phyloP scores from a whole-genome alignment of 2,888 invertebrate genomes.

The Notocelia uddmanniana region DNA sequence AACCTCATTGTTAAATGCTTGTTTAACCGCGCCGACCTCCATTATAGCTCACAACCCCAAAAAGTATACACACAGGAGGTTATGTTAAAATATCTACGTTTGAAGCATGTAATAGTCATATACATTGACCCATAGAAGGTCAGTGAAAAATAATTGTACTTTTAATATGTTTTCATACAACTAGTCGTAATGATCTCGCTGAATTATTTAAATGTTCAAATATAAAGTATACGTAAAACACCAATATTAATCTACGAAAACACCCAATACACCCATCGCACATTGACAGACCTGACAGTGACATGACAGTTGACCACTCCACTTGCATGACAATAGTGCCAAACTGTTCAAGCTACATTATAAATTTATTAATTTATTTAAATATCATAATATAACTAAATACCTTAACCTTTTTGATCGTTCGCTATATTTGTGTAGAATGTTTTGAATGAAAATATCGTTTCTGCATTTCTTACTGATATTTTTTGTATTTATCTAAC shows the following conservation, averaged over 20 bases:
- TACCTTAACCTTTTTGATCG: too few relatives aligned
- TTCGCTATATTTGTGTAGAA: too few relatives aligned
- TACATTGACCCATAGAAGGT: too few relatives aligned
- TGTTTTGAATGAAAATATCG: background rate
- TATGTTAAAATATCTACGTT: constrained; percentile 47
- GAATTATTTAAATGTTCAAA: background rate
- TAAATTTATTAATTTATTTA: background rate
- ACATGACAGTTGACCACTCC: too few relatives aligned
- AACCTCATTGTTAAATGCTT: constrained; percentile 82
- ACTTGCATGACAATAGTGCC: background rate
- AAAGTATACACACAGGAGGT: constrained; percentile 48
- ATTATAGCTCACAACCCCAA: constrained; percentile 56
- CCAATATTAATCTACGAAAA: too few relatives aligned
- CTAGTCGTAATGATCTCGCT: background rate
- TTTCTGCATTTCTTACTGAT: background rate
- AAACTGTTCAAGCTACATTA: background rate
- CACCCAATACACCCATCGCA: too few relatives aligned
- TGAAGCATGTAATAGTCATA: background rate
- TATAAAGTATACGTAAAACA: background rate
- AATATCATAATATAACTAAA: too few relatives aligned
- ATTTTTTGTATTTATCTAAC: background rate
- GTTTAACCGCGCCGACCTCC: constrained; percentile 83
- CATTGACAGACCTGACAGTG: background rate
- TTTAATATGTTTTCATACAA: background rate
- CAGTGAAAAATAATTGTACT: background rate